Evolutionary conservation across 2,888 invertebrate species (phyloP), one percentile per base, ranked within the genome.

Genomic region (Leptopilina myrica): DNA sequence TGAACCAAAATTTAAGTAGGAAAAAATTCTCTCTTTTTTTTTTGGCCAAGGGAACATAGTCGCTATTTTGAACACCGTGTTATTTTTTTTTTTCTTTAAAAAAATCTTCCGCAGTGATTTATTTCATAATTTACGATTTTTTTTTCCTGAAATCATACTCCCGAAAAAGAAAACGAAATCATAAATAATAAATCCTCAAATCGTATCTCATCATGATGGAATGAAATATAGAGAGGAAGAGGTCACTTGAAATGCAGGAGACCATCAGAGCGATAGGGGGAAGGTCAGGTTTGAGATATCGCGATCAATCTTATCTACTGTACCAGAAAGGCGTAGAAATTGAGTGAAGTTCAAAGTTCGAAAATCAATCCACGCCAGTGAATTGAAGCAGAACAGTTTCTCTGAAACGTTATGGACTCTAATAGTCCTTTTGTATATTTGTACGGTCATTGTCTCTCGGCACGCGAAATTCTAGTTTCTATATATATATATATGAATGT

Each of bases 301-400:
- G 7, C 69, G 53, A 69, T 69, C 53, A 69, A 69, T 69, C 69
- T 69, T 53, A 69, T 33, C 7, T 14, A 69, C n/a, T 62, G 62
- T 62, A 62, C 15, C 7, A 11, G 14, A 53, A 56, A 53, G 69
- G 69, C 14, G 33, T 49, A 26, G 53, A 53, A 69, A 26, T 49
- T 12, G 53, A 69, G 26, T 53, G 26, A 56, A 53, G 69, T 26
- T 69, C 40, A 20, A 78, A 76, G 64, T 40, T 77, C 46, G 59
- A 53, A 77, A 79, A 77, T 65, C 65, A 76, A 79, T 77, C 59
- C 43, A 77, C 53, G 53, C 26, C 46, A 53, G 8, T 59, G 76
- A n/a, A n/a, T 64, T 26, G 76, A 49, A 53, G 26, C 49, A 77
- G 64, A 78, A 64, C 14, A 64, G 75, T 78, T 33, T 62, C 76